Conservation (phyloP, 2,888 invertebrate genomes). For the Patella caerulea region DNA sequence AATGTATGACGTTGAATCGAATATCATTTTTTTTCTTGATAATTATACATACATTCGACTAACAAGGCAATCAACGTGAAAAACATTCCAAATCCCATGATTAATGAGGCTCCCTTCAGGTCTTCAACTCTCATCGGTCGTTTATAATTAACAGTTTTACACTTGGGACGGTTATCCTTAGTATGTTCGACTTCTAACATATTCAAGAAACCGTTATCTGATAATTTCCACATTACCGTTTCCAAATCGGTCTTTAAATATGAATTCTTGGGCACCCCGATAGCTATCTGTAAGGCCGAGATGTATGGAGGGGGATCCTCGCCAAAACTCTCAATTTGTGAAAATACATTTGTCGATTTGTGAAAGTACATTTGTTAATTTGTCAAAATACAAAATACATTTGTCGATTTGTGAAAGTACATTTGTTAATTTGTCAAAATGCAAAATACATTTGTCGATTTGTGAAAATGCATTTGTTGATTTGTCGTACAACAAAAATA, state of each 20-base stretch:
- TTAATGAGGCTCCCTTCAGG: background rate
- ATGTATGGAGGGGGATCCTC: no score
- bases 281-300: background rate
- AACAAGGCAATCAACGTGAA: background rate
- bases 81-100: background rate
- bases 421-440: no score
- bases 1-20: no score
- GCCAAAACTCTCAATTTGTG: no score
- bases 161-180: background rate
- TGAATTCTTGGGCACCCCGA: background rate
- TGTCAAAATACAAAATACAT: no score
- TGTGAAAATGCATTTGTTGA: no score
- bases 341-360: no score
- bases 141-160: background rate
- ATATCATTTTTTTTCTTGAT: no score
- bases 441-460: no score
- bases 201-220: background rate
- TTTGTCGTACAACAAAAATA: no score
- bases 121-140: background rate
- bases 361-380: no score
- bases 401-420: no score
- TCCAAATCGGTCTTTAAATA: background rate
- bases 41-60: background rate
- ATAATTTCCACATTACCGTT: background rate
- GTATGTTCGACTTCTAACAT: background rate